Conservation (phyloP, 2,888 invertebrate species). For the Pachydiplax longipennis region DNA sequence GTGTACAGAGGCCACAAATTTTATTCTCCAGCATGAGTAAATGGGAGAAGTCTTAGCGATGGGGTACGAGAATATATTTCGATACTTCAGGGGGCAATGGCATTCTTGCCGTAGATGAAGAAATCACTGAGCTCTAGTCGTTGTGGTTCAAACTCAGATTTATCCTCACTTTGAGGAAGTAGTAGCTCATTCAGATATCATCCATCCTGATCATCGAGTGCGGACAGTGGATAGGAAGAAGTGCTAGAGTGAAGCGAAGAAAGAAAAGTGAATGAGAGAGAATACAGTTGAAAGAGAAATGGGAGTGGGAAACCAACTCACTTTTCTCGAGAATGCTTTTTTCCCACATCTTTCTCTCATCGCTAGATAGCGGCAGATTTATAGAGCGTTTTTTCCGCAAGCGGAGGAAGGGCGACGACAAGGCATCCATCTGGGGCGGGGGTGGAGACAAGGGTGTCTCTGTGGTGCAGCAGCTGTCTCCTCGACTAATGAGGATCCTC, state of each 20-base stretch:
- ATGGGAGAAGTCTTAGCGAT: no score
- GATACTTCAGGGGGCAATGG: no score
- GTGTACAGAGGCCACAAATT: no score
- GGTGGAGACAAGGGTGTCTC: constrained; percentile 15
- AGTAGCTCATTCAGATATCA: background rate
- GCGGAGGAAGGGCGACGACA: background rate
- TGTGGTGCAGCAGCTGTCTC: constrained; percentile 13
- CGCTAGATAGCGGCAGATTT: background rate
- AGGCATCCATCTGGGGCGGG: background rate
- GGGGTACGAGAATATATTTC: no score
- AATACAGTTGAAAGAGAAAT: background rate
- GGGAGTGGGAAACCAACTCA: background rate
- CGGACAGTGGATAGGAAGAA: background rate
- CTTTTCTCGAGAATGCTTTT: background rate
- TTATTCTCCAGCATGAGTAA: no score
- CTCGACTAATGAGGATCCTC: background rate
- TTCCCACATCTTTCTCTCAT: background rate
- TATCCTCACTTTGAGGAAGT: no score
- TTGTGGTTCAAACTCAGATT: no score
- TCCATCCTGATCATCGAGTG: background rate
- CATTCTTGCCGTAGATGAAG: no score
- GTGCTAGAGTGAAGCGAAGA: no score
- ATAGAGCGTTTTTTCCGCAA: background rate
- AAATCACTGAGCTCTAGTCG: no score
- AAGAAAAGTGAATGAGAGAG: background rate